Evolutionary conservation across 2,113 vertebrate genomes (phyloP), one percentile per base, ranked within the genome.

Genomic region (Telmatochromis sp.): DNA sequence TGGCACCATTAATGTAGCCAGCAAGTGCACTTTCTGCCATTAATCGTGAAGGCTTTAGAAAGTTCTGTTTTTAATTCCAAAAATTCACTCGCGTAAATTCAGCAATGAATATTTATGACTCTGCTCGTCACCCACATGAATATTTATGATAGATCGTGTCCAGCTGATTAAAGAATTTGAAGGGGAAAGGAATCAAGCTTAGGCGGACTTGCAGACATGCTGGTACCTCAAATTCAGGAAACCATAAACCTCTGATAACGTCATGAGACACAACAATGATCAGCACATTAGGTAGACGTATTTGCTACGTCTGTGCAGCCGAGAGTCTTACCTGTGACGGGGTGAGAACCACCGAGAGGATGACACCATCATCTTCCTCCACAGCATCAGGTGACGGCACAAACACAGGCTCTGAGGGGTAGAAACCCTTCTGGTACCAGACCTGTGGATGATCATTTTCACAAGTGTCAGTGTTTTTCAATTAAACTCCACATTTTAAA

Each of bases 321-420:
- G 6, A 19, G 42, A 68, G n/a, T 63, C 31, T 91, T 96, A 99
- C 98, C 97, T 97, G 95, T 13, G 96, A 81, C 2, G 97, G 97
- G 6, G 97, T 98, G 90, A 99, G 91, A 84, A 98, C 96, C 84
- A 98, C 98, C 12, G 98, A 99, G 81, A 99, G 93, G 93, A 99
- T 96, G 87, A 98, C 96, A 0, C 98, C 98, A 11, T 94, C 96
- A 55, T 99, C 98, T 91, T 99, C 98, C 53, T 97, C 96, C 1
- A 2, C 87, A 13, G 96, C 94, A 12, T 96, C 90, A 12, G 98
- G 98, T 33, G 95, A 93, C 4, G 98, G 97, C 83, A 99, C 97
- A 96, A 99, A 99, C 93, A 97, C 93, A 0, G 98, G 98, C 91
- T 99, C 98, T 33, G 98, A 99, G 0, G 98, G 98, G 95, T 97